Conservation (phyloP, 2,113 vertebrate genomes). For the Erinaceus europaeus region DNA sequence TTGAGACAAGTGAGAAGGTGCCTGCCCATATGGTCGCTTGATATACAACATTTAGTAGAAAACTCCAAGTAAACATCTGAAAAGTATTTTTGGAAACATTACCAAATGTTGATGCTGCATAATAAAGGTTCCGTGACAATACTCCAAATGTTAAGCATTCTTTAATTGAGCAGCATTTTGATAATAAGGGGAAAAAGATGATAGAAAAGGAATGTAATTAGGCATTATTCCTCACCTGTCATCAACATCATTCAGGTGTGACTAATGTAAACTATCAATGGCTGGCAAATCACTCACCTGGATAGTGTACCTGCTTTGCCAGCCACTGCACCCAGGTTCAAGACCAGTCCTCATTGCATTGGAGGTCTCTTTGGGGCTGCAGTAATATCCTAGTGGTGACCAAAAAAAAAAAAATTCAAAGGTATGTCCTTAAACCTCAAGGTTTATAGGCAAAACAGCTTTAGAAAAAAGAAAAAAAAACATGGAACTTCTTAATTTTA, state of each 20-base stretch:
- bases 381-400: too few species aligned
- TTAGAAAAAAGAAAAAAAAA: neutral
- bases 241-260: neutral
- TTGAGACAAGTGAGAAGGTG: slow-evolving; percentile 66
- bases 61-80: slow-evolving; percentile 74
- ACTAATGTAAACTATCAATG: too few species aligned
- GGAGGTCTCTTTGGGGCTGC: too few species aligned
- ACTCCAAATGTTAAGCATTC: slow-evolving; percentile 50
- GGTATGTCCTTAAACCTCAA: neutral
- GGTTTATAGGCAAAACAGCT: neutral
- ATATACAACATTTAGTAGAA: slow-evolving; percentile 70
- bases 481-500: neutral
- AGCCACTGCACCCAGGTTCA: too few species aligned
- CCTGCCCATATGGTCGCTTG: slow-evolving; percentile 73
- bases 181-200: slow-evolving; percentile 35
- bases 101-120: slow-evolving; percentile 74
- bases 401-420: too few species aligned
- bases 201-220: neutral
- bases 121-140: slow-evolving; percentile 67
- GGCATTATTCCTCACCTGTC: neutral
- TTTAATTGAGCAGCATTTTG: slow-evolving; percentile 58
- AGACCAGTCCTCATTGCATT: too few species aligned
- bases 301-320: too few species aligned
- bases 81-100: slow-evolving; percentile 74
- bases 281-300: too few species aligned